Evolutionary conservation across 2,113 vertebrate genomes (phyloP).

Genomic region (Sarotherodon lohbergeri): DNA sequence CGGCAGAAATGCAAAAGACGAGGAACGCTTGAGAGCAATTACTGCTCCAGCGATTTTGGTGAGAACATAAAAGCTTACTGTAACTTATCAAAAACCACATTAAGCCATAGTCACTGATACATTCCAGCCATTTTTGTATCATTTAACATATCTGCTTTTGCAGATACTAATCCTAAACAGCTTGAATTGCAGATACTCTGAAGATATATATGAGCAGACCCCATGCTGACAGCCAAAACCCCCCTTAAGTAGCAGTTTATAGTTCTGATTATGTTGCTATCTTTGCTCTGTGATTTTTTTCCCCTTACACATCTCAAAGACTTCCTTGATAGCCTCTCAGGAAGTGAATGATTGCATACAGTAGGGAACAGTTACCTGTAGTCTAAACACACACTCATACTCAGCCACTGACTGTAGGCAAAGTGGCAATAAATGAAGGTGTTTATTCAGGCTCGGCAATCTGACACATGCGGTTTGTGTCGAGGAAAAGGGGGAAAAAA

Average conservation of each 20-base stretch:
- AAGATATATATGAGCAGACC: not conserved
- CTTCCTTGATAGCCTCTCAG: slow-evolving; percentile 55
- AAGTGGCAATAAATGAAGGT: slow-evolving; percentile 61
- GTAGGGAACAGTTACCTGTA: slow-evolving; percentile 51
- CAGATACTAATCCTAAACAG: not conserved
- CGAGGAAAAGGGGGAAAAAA: not conserved
- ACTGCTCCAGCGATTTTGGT: slow-evolving; percentile 96
- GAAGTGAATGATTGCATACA: slow-evolving; percentile 53
- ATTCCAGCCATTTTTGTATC: not conserved
- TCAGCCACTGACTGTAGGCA: slow-evolving; percentile 35
- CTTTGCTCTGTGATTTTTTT: slow-evolving; percentile 33
- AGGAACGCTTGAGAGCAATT: slow-evolving; percentile 88
- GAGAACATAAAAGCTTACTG: slow-evolving; percentile 53
- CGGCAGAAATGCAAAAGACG: slow-evolving; percentile 89
- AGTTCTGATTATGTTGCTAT: slow-evolving; percentile 16
- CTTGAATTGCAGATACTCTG: not conserved
- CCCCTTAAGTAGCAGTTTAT: not conserved
- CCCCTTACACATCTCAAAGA: slow-evolving; percentile 53
- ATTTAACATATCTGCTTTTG: not conserved
- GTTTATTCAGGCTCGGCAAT: slow-evolving; percentile 47
- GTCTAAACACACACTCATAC: slow-evolving; percentile 47
- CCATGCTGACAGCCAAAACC: not conserved
- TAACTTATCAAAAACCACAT: not conserved
- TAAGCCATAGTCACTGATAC: not conserved
- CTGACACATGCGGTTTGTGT: not conserved